Evolutionary conservation across 2,797 vertebrate species (phyloP).

Genomic region (Schizopygopsis pylzovi): DNA sequence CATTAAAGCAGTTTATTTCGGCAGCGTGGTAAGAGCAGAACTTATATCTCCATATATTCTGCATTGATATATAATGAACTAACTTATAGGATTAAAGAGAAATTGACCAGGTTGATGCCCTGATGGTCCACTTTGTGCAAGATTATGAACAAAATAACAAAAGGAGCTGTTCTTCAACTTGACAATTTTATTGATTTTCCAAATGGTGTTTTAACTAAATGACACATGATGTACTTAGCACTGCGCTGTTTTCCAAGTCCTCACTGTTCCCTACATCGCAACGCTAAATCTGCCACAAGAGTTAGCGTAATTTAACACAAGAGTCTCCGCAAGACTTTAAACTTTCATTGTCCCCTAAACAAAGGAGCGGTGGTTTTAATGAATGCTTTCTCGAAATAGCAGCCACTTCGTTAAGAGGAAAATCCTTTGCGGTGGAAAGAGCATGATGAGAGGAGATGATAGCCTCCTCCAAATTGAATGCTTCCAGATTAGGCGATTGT

Average conservation of each 20-base stretch:
- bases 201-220: constrained; percentile 53
- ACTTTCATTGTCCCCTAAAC: constrained; percentile 67
- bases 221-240: constrained; percentile 42
- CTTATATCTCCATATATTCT: constrained; percentile 35
- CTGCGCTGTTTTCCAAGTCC: constrained; percentile 18
- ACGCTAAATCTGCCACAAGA: constrained; percentile 29
- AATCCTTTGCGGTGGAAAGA: constrained; percentile 40
- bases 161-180: constrained; percentile 46
- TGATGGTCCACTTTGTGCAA: constrained; percentile 7
- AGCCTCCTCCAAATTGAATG: constrained; percentile 61
- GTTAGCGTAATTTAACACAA: constrained; percentile 37
- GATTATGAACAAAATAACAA: constrained; percentile 37
- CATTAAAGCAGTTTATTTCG: constrained; percentile 52
- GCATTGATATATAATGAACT: constrained; percentile 35
- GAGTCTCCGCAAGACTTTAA: constrained; percentile 61
- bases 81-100: constrained; percentile 43
- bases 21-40: constrained; percentile 12
- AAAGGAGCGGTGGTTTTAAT: constrained; percentile 68
- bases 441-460: constrained; percentile 48
- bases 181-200: constrained; percentile 52
- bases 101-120: constrained; percentile 38
- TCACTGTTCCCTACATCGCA: background rate
- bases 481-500: constrained; percentile 62
- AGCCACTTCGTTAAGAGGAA: constrained; percentile 49
- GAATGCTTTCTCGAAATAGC: constrained; percentile 68